Evolutionary conservation across 30 jellyfish, hydroid and myxozoan genomes (phyloP).

Genomic region (Hydractinia echinata): DNA sequence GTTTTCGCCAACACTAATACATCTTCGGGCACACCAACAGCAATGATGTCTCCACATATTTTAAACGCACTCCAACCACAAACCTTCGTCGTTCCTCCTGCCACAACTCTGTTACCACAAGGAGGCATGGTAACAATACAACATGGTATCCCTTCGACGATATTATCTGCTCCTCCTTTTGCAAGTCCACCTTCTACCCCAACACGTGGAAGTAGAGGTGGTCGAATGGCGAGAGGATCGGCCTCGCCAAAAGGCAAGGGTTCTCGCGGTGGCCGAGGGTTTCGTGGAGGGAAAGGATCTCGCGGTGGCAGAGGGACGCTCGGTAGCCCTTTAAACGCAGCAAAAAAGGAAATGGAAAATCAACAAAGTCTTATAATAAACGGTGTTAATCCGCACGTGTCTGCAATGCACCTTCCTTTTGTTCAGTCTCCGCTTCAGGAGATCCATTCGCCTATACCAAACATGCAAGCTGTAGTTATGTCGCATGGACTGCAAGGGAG

Average conservation of each 20-base stretch:
- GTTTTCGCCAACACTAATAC: no score
- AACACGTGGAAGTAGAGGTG: neutral
- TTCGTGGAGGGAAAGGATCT: neutral
- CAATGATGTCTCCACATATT: no score
- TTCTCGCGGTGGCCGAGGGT: neutral
- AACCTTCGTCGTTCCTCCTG: conserved; percentile 18
- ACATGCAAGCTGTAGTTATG: no score
- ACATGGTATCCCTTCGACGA: neutral
- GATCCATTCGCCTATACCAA: no score
- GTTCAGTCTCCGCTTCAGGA: neutral
- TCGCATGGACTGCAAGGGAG: no score
- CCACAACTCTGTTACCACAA: neutral
- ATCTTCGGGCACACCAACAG: no score
- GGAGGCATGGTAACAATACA: conserved; percentile 7
- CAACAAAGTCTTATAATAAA: no score
- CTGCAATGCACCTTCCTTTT: no score
- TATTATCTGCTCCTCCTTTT: neutral
- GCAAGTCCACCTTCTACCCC: neutral
- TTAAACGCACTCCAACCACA: neutral
- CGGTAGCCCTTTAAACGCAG: neutral
- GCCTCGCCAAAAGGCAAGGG: neutral
- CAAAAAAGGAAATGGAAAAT: no score
- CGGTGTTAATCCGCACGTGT: no score
- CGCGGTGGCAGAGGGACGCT: neutral
- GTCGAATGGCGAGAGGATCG: neutral